These are phyloP conservation scores for Seriola dumerili DNA, from an alignment of 2,113 vertebrate genomes.

Conservation along the genomic window DNA sequence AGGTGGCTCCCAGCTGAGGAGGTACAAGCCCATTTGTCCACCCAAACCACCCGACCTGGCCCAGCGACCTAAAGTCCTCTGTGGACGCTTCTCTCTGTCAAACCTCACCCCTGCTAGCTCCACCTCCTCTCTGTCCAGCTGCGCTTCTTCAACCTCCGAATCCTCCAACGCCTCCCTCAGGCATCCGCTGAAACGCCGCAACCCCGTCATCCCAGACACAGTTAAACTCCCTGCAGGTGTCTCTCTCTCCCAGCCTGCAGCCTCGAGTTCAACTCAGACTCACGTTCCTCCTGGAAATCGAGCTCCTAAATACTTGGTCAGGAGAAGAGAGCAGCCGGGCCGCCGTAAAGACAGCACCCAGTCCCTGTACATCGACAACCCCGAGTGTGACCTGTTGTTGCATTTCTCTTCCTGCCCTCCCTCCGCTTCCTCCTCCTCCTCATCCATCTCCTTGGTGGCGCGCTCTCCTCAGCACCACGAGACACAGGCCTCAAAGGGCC, in stretches of 20 bases:
- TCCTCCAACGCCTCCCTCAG: slow-evolving; percentile 79
- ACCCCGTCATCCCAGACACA: slow-evolving; percentile 88
- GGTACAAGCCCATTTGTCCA: slow-evolving; percentile 40
- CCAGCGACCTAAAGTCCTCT: slow-evolving; percentile 41
- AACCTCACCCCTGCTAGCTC: slow-evolving; percentile 45
- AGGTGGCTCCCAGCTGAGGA: slow-evolving; percentile 52
- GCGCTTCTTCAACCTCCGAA: slow-evolving; percentile 73
- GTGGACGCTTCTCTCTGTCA: slow-evolving; percentile 28
- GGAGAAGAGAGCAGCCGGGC: slow-evolving; percentile 83
- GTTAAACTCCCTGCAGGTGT: slow-evolving; percentile 88
- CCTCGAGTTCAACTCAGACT: not conserved
- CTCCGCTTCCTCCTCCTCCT: slow-evolving; percentile 55
- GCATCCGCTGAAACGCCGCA: slow-evolving; percentile 85
- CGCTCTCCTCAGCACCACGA: slow-evolving; percentile 23
- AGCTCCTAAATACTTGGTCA: slow-evolving; percentile 40
- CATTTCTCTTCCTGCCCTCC: slow-evolving; percentile 70
- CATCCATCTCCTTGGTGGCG: slow-evolving; percentile 40
- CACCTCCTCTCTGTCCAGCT: slow-evolving; percentile 79
- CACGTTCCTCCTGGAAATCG: not conserved
- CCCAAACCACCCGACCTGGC: slow-evolving; percentile 60
- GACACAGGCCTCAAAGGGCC: slow-evolving; percentile 58
- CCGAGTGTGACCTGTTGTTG: slow-evolving; percentile 65
- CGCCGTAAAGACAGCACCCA: slow-evolving; percentile 90
- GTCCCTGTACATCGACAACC: slow-evolving; percentile 86
- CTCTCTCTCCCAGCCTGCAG: slow-evolving; percentile 54